Evolutionary conservation across 2,888 invertebrate species (phyloP).

Genomic region (Eupithecia centaureata): DNA sequence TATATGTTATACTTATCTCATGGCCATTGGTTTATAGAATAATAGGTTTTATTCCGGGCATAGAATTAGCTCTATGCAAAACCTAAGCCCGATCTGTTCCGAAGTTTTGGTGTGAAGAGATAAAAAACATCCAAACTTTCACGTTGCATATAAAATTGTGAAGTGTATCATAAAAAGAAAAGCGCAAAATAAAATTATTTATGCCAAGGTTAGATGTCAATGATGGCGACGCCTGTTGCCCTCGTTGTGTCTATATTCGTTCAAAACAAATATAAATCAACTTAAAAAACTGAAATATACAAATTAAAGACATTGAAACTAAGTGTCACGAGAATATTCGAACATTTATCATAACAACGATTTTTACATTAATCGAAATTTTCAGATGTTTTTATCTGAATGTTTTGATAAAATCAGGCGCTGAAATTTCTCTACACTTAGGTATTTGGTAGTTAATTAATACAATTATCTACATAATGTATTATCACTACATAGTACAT

Average conservation of each 20-base stretch:
- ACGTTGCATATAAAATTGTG: no score
- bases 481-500: no score
- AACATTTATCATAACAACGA: conserved; percentile 18
- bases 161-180: neutral
- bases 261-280: conserved; percentile 52
- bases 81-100: no score
- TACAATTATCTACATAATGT: no score
- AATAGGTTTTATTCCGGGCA: no score
- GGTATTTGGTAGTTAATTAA: no score
- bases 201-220: conserved; percentile 46
- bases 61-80: no score
- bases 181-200: conserved; percentile 3
- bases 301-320: conserved; percentile 16
- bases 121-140: no score
- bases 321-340: conserved; percentile 7
- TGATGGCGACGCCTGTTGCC: conserved; percentile 47
- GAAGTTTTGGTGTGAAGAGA: no score
- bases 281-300: conserved; percentile 32
- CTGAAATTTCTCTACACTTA: neutral
- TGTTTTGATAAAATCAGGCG: neutral
- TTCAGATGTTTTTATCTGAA: neutral
- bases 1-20: no score
- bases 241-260: conserved; percentile 31
- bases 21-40: no score
- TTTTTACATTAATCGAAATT: conserved; percentile 18